Percentiles rank a stretch among this genome's conserved stretches.
phyloP scores from a whole-genome alignment of 2,797 vertebrate genomes.

The Syncerus caffer region DNA sequence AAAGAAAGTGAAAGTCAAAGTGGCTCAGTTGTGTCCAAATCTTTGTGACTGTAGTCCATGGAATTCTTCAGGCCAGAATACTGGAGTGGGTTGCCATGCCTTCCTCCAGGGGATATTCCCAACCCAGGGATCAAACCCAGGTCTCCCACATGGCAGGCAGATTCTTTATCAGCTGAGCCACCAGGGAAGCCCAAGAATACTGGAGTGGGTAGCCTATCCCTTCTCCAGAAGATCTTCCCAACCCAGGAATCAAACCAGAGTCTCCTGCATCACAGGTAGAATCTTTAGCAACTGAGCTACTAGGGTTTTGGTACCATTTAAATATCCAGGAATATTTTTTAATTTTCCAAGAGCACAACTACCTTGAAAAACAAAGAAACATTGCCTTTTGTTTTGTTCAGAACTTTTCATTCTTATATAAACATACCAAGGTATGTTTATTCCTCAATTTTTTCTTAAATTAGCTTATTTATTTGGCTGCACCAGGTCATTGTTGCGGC shows the following conservation, averaged over 20 bases:
- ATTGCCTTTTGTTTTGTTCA: conserved; percentile 25
- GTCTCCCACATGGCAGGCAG: neutral
- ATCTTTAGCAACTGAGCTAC: neutral
- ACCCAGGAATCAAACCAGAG: neutral
- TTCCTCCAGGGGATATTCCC: neutral
- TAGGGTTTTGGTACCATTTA: neutral
- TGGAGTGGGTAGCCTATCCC: neutral
- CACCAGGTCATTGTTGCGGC: neutral
- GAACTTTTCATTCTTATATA: conserved; percentile 40
- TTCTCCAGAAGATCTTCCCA: neutral
- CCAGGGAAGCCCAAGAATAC: neutral
- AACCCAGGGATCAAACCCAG: neutral
- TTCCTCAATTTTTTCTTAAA: neutral
- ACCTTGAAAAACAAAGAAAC: neutral
- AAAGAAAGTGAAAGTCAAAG: neutral
- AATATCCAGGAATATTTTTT: neutral
- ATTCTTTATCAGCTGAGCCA: neutral
- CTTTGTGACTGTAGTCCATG: neutral
- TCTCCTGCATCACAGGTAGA: neutral
- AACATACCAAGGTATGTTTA: neutral
- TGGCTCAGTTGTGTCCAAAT: neutral
- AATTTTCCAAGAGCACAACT: conserved; percentile 1
- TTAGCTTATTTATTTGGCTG: neutral
- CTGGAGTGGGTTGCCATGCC: neutral
- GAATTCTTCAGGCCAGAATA: neutral